Evolutionary conservation across 2,888 invertebrate genomes (phyloP).

Genomic region (Meteorus cinctellus): DNA sequence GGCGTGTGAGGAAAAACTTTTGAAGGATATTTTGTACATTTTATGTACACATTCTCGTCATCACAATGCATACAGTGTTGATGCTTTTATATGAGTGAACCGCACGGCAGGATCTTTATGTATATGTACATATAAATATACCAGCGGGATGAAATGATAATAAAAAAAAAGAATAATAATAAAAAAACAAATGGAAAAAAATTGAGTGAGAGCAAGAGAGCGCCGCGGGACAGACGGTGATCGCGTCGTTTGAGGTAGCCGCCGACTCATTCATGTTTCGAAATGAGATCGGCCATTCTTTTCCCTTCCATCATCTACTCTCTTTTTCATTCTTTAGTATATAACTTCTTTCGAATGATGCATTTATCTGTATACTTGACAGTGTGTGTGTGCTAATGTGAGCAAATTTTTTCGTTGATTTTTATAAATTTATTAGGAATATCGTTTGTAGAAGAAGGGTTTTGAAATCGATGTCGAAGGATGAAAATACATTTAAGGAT

Average conservation of each 20-base stretch:
- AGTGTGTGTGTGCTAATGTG: not conserved
- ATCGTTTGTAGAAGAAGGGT: too few relatives aligned
- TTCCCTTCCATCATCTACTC: not conserved
- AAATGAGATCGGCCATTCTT: conserved; percentile 65
- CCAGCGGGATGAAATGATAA: conserved; percentile 12
- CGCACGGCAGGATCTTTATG: conserved; percentile 11
- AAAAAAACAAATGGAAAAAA: conserved; percentile 10
- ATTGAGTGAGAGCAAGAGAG: conserved; percentile 43
- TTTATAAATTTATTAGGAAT: too few relatives aligned
- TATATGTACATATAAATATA: conserved; percentile 1
- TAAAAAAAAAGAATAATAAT: conserved; percentile 23
- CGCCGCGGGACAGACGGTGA: conserved; percentile 49
- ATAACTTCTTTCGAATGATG: not conserved
- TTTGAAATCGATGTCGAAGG: too few relatives aligned
- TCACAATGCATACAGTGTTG: too few relatives aligned
- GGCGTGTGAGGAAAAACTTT: not conserved
- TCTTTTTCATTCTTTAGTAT: conserved; percentile 28
- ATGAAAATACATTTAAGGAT: too few relatives aligned
- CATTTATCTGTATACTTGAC: conserved; percentile 24
- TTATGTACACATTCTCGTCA: not conserved
- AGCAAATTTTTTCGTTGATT: too few relatives aligned
- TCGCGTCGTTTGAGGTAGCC: conserved; percentile 70
- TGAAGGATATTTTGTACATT: not conserved
- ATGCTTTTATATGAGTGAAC: not conserved
- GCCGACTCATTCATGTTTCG: conserved; percentile 71